Conservation (phyloP, 1,140 invertebrate genomes). For the Trachelipus rathkii region DNA sequence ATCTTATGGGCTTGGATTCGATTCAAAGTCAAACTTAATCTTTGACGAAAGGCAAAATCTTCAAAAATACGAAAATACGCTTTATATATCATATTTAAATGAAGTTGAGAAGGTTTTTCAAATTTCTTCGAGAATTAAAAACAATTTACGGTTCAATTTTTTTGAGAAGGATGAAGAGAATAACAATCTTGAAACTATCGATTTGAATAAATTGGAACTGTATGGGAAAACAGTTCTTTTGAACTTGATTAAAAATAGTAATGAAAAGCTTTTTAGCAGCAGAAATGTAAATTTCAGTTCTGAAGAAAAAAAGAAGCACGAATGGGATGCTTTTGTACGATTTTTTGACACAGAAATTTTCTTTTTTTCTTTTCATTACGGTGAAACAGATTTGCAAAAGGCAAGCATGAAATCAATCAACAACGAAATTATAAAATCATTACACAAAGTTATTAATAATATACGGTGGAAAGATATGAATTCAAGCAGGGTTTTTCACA, state of each 20-base stretch:
- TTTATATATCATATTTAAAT: neutral
- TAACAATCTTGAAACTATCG: neutral
- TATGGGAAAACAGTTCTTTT: neutral
- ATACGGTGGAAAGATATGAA: neutral
- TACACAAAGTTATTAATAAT: neutral
- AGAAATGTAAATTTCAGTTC: neutral
- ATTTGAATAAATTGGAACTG: neutral
- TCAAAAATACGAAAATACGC: neutral
- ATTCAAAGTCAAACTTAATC: neutral
- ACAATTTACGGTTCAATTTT: neutral
- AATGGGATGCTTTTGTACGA: neutral
- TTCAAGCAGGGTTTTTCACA: neutral
- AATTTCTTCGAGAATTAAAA: neutral
- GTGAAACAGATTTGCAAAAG: neutral
- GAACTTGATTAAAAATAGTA: neutral
- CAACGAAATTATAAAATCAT: neutral
- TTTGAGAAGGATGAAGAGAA: neutral
- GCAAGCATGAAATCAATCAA: neutral
- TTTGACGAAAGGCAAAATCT: neutral
- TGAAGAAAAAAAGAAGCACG: neutral
- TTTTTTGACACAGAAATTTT: neutral
- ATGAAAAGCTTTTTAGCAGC: neutral
- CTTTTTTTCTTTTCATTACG: neutral
- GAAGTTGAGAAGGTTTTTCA: neutral
- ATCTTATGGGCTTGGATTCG: neutral